Evolutionary conservation across 1,140 invertebrate genomes (phyloP).

Genomic region (Macrostomum lignano): DNA sequence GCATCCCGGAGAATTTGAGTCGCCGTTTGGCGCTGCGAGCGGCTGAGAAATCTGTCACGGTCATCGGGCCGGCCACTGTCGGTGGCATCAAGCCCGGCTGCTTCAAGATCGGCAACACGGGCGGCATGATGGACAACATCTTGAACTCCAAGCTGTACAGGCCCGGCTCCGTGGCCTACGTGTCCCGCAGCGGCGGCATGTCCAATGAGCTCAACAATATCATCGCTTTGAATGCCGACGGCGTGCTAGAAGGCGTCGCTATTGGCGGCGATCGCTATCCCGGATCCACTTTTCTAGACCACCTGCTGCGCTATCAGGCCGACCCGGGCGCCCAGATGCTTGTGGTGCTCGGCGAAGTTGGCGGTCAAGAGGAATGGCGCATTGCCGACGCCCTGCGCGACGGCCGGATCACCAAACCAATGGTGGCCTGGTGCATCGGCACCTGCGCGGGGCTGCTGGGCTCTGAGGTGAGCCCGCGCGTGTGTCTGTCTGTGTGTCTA

Average conservation of each 20-base stretch:
- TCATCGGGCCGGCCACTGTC: constrained; percentile 80
- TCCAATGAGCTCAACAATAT: constrained; percentile 98
- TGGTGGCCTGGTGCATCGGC: constrained; percentile 93
- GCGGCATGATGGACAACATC: constrained; percentile 98
- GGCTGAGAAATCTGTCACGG: constrained; percentile 41
- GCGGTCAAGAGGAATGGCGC: constrained; percentile 94
- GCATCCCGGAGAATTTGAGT: constrained; percentile 90
- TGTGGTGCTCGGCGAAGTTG: constrained; percentile 70
- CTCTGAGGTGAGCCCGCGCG: too few relatives aligned
- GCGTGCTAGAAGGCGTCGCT: constrained; percentile 84
- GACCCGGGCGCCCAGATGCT: constrained; percentile 60
- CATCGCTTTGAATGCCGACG: constrained; percentile 75
- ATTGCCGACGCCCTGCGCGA: constrained; percentile 59
- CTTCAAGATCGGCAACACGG: constrained; percentile 97
- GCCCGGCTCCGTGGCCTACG: constrained; percentile 81
- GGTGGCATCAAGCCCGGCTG: constrained; percentile 85
- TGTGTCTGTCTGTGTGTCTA: too few relatives aligned
- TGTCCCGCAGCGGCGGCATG: constrained; percentile 92
- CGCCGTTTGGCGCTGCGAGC: constrained; percentile 63
- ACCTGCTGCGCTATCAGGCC: constrained; percentile 52
- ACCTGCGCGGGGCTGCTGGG: constrained; percentile 35
- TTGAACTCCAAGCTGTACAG: constrained; percentile 80
- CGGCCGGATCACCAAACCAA: constrained; percentile 57
- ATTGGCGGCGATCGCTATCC: constrained; percentile 98
- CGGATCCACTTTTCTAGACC: constrained; percentile 89